Evolutionary conservation across 1,140 invertebrate species (phyloP).

Genomic region (Drosophila kikkawai): DNA sequence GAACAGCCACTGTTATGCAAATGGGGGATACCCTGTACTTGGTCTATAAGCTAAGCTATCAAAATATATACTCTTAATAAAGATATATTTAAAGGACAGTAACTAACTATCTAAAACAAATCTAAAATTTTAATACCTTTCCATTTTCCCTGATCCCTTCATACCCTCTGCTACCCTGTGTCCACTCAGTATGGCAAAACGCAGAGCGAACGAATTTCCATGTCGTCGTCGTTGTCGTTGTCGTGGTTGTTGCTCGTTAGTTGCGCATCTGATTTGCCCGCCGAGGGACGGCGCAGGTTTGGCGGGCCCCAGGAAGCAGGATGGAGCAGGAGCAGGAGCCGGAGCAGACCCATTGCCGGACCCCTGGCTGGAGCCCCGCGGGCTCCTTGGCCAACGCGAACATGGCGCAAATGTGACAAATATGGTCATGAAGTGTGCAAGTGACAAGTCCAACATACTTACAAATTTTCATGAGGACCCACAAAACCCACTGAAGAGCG

Average conservation of each 20-base stretch:
- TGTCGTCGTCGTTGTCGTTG: slow-evolving; percentile 70
- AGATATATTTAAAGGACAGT: not conserved
- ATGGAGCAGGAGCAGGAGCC: slow-evolving; percentile 24
- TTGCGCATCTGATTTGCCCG: slow-evolving; percentile 76
- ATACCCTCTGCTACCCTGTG: slow-evolving; percentile 36
- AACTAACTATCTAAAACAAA: not conserved
- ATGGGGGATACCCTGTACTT: not conserved
- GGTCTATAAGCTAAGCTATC: not conserved
- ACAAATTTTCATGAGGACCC: slow-evolving; percentile 77
- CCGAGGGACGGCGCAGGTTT: slow-evolving; percentile 53
- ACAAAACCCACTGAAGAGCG: slow-evolving; percentile 28
- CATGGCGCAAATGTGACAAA: slow-evolving; percentile 83
- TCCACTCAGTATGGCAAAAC: slow-evolving; percentile 53
- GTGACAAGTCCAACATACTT: slow-evolving; percentile 83
- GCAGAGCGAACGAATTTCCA: slow-evolving; percentile 72
- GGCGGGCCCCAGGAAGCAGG: slow-evolving; percentile 42
- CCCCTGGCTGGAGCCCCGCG: slow-evolving; percentile 48
- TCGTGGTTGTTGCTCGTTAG: slow-evolving; percentile 79
- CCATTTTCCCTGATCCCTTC: no score
- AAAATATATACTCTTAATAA: not conserved
- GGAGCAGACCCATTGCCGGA: slow-evolving; percentile 53
- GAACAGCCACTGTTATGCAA: not conserved
- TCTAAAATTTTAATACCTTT: no score
- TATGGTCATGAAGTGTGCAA: slow-evolving; percentile 84
- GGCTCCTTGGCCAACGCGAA: slow-evolving; percentile 49